Evolutionary conservation across 2,113 vertebrate species (phyloP), one percentile per base, ranked within the genome.

Genomic region (Seriola quinqueradiata): DNA sequence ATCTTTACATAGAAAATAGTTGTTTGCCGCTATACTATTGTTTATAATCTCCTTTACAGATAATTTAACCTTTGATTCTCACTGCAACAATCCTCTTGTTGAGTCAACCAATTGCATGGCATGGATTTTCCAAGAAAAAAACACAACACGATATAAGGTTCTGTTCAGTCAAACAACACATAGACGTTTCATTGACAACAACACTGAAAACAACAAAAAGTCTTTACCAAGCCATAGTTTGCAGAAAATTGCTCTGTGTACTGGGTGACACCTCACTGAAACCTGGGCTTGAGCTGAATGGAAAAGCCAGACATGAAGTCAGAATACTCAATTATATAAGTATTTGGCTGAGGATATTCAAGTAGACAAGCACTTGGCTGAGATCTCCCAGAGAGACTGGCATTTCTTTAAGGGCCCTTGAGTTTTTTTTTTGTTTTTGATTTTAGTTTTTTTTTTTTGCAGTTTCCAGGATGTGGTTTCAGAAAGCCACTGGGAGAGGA

Each of bases 291-390:
- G 13, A 54, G 48, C 21, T 0, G 25, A 70, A 52, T 48, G 42
- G 59, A 13, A 38, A 66, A 67, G 21, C n/a, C 65, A 69, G 40
- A 70, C 50, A 59, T 60, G 32, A 70, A 76, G 16, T 77, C 40
- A 32, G 63, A 76, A 81, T 64, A 57, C n/a, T 67, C 44, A 69
- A 75, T 63, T 75, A 77, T 60, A 57, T 70, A 61, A 79, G 68
- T 54, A 73, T 77, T 83, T 71, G 55, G 54, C 19, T 77, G 76
- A 77, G 64, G 17, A 71, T 72, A 73, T 48, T 79, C 25, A 38
- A 60, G 64, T 38, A 55, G 75, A 79, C 21, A 75, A 76, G 69
- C 40, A 46, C 46, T 70, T 61, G 52, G 57, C 75, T 77, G 54
- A 82, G 68, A 50, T 77, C 58, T 38, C 19, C 60, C 50, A 57